Conservation (phyloP, 2,888 invertebrate species). For the Ptychoptera albimana region DNA sequence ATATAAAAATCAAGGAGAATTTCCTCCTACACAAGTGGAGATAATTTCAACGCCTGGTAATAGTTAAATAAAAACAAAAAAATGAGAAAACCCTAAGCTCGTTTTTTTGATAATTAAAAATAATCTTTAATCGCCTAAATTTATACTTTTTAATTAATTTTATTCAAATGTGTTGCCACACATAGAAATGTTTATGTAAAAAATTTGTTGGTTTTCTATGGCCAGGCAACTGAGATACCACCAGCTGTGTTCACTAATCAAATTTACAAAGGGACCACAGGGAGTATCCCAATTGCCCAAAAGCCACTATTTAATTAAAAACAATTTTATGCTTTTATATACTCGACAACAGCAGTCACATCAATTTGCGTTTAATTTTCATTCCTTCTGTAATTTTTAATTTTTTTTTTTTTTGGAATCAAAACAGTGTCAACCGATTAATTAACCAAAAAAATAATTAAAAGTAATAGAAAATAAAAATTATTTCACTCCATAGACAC, state of each 20-base stretch:
- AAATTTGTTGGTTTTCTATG: neutral
- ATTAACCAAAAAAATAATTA: neutral
- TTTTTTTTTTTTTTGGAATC: neutral
- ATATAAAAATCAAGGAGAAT: too few relatives aligned
- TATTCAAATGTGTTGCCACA: neutral
- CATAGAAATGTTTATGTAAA: neutral
- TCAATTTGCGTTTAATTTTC: neutral
- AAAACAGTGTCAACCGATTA: neutral
- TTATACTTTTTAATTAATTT: too few relatives aligned
- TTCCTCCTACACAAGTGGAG: too few relatives aligned
- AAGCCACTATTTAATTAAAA: slow-evolving; percentile 6
- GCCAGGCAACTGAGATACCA: slow-evolving; percentile 82
- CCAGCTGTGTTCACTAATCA: slow-evolving; percentile 93
- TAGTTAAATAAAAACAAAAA: too few relatives aligned
- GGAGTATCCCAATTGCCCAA: slow-evolving; percentile 86
- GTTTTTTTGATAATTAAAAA: too few relatives aligned
- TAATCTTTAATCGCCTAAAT: too few relatives aligned
- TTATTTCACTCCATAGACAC: too few relatives aligned
- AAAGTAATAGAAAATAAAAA: too few relatives aligned
- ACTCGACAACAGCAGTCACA: neutral
- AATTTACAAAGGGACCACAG: slow-evolving; percentile 81
- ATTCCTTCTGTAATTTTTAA: neutral
- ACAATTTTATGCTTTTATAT: neutral
- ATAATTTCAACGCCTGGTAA: too few relatives aligned
- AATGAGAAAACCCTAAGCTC: too few relatives aligned